These are phyloP conservation scores for Selenia dentaria DNA, from an alignment of 2,888 invertebrate species.

Conservation along the genomic window DNA sequence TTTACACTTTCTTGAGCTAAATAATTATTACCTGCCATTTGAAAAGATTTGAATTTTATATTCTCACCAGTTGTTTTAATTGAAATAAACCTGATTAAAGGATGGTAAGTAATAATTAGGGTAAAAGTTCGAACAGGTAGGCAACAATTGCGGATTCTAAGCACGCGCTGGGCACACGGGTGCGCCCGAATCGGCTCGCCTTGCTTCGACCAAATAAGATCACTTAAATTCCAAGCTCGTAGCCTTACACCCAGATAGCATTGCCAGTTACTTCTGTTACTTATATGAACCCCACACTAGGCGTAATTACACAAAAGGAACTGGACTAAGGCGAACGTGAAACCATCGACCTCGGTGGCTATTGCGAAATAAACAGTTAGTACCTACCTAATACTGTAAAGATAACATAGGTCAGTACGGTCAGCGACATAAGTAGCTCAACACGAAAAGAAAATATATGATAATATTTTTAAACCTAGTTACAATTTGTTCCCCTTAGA, in stretches of 20 bases:
- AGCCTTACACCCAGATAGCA: constrained; percentile 69
- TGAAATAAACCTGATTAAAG: constrained; percentile 56
- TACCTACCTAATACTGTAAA: no score
- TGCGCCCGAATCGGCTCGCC: constrained; percentile 64
- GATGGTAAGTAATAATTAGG: constrained; percentile 67
- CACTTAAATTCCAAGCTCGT: constrained; percentile 79
- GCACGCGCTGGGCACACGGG: constrained; percentile 63
- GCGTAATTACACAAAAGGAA: constrained; percentile 79
- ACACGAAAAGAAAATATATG: no score
- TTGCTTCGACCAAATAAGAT: constrained; percentile 71
- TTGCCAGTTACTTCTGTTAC: constrained; percentile 67
- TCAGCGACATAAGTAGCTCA: no score
- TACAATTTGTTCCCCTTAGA: no score
- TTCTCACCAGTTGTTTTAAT: constrained; percentile 30
- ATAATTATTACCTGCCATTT: no score
- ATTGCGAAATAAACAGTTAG: no score
- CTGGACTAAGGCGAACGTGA: no score
- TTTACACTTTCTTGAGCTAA: no score
- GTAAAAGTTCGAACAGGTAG: constrained; percentile 59
- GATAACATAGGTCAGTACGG: no score
- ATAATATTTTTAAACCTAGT: no score
- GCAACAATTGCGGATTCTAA: constrained; percentile 67
- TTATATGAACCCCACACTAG: constrained; percentile 65
- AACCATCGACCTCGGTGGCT: no score
- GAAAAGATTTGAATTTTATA: background rate